A percentile compares a stretch with the other conserved stretches of the same genome.
Evolutionary conservation across 2,888 invertebrate species (phyloP).

Genomic region (Conops quadrifasciatus): DNA sequence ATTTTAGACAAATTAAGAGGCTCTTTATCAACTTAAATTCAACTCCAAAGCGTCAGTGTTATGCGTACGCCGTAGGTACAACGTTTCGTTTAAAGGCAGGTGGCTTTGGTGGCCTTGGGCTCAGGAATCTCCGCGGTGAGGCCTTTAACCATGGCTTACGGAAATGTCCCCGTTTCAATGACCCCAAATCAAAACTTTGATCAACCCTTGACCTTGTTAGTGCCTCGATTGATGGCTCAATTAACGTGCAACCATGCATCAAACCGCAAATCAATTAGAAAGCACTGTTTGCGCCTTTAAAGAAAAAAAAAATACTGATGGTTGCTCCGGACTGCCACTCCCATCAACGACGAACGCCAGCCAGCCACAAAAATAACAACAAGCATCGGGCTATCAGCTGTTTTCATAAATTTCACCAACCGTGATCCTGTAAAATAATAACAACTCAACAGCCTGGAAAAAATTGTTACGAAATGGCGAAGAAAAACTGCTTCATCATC

Average conservation of each 20-base stretch:
- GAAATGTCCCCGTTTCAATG: no score
- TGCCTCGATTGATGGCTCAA: no score
- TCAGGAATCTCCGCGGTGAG: no score
- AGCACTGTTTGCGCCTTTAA: constrained; percentile 58
- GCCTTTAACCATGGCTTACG: no score
- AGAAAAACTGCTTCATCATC: constrained; percentile 42
- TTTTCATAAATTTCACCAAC: constrained; percentile 40
- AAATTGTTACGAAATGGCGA: constrained; percentile 6
- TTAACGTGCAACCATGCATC: neutral
- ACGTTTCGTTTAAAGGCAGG: no score
- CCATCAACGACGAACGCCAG: neutral
- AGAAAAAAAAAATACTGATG: constrained; percentile 17
- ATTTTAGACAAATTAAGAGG: no score
- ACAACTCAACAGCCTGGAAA: constrained; percentile 14
- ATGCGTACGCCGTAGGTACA: no score
- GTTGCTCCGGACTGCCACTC: constrained; percentile 3
- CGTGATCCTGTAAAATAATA: constrained; percentile 22
- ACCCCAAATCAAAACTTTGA: no score
- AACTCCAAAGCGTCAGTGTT: no score
- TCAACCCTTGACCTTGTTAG: neutral
- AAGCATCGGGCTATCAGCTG: constrained; percentile 42
- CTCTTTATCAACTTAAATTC: no score
- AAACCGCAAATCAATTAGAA: constrained; percentile 58
- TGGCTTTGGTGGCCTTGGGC: no score
- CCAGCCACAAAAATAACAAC: constrained; percentile 45